Base-by-base conservation (phyloP, 2,797 vertebrate species). In the Gymnodraco acuticeps region DNA sequence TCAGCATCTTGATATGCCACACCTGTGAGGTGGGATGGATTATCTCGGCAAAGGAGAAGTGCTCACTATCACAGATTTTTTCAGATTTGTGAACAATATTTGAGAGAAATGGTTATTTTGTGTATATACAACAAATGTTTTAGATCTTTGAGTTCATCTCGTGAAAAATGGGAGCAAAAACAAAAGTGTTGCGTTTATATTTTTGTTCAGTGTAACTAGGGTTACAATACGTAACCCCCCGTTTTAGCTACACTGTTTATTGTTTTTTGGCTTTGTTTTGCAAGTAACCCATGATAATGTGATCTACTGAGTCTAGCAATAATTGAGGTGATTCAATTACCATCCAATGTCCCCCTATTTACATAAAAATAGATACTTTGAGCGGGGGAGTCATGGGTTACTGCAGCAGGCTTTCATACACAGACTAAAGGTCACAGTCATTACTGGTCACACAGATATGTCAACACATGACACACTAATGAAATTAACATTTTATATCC, bases 281-380 rank as follows among this genome's bases (percentile, higher is more conserved):
- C 27, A 66, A 69, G 38, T 13, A 62, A n/a, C 53, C 45, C 51
- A 59, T 77, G 43, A 84, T 62, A 75, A 69, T 63, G 53, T 47
- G 52, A 52, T 67, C 17, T 67, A 88, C 45, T 79, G 77, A 83
- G 73, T 87, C 68, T n/a, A 54, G 82, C 48, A 73, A 72, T 80
- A 55, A 70, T 48, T 55, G 13, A 67, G 74, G 66, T 90, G 81
- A 92, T 89, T 88, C 68, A 85, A 91, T 92, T 87, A 79, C 63
- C 54, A 84, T 86, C 80, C 31, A 51, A 70, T 85, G 80, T 51
- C 23, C 80, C 48, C 52, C 50, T 83, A 89, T 91, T 89, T 87
- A 83, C 71, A 65, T 67, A 55, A 47, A 76, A 82, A 84, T 63
- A 38, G 81, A 83, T 83, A 76, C 89, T 80, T 77, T 81, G 82